Conservation (phyloP, 2,888 invertebrate species). For the Antheraea yamamai region DNA sequence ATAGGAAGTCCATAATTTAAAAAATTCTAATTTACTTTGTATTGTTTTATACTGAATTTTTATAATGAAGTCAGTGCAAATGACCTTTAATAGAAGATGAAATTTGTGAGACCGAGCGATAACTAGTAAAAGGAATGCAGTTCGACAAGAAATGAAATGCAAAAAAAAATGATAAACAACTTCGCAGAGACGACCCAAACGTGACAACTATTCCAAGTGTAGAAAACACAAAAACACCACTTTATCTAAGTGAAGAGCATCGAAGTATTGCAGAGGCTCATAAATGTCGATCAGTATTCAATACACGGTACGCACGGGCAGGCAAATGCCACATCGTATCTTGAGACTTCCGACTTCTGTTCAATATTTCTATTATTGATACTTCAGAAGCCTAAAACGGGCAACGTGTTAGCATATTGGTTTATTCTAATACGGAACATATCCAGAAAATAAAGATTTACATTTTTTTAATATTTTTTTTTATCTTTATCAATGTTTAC, state of each 20-base stretch:
- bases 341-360: constrained; percentile 66
- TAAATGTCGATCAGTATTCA: constrained; percentile 64
- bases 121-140: constrained; percentile 1
- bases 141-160: constrained; percentile 9
- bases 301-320: constrained; percentile 58
- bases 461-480: background rate
- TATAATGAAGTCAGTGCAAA: background rate
- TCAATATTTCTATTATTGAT: constrained; percentile 71
- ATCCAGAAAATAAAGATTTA: background rate
- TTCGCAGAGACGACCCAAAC: constrained; percentile 27
- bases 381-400: constrained; percentile 38
- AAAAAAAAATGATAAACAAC: constrained; percentile 12
- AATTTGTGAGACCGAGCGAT: background rate
- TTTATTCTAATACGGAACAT: background rate
- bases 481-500: constrained; percentile 1
- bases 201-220: constrained; percentile 54
- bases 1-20: background rate
- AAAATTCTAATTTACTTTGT: background rate
- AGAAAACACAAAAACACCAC: constrained; percentile 55
- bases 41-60: background rate
- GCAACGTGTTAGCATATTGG: constrained; percentile 27
- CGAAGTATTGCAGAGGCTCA: constrained; percentile 48
- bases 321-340: constrained; percentile 72
- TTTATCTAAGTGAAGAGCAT: constrained; percentile 60
- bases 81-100: constrained; percentile 6